phyloP scores from a whole-genome alignment of 2,888 invertebrate genomes.

The Craniophora ligustri region DNA sequence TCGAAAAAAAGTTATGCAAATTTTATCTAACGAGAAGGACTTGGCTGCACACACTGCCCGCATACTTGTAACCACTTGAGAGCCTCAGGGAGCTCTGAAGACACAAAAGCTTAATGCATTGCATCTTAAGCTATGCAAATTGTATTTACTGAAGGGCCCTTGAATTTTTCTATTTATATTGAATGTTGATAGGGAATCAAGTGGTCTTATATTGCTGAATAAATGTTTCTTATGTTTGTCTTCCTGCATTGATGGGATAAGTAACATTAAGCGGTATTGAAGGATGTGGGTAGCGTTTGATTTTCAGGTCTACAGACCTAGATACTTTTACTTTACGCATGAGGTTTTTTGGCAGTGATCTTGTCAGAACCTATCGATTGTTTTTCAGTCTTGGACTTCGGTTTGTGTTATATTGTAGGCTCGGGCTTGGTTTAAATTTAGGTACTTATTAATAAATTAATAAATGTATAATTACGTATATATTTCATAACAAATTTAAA shows the following conservation, averaged over 20 bases:
- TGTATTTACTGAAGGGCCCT: conserved; percentile 48
- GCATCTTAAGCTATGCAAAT: conserved; percentile 52
- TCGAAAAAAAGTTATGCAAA: conserved; percentile 66
- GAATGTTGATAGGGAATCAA: conserved; percentile 47
- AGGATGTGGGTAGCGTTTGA: background rate
- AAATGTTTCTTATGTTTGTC: conserved; percentile 13
- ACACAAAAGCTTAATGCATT: conserved; percentile 49
- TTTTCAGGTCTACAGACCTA: too few relatives aligned
- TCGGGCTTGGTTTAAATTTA: too few relatives aligned
- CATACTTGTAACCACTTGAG: conserved; percentile 65
- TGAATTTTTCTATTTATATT: conserved; percentile 50
- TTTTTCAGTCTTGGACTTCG: too few relatives aligned
- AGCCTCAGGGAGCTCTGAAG: conserved; percentile 38
- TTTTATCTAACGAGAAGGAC: conserved; percentile 59
- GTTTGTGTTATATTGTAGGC: too few relatives aligned
- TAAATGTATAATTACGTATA: too few relatives aligned
- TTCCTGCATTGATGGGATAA: conserved; percentile 28
- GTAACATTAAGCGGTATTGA: conserved; percentile 4
- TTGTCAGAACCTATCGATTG: too few relatives aligned
- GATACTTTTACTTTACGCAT: too few relatives aligned
- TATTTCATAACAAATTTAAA: too few relatives aligned
- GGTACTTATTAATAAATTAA: too few relatives aligned
- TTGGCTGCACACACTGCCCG: conserved; percentile 73
- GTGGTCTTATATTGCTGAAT: conserved; percentile 18
- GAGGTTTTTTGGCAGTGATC: too few relatives aligned